Evolutionary conservation across 2,113 vertebrate genomes (phyloP), one percentile per base, ranked within the genome.

Genomic region (Dipodomys stephensi): DNA sequence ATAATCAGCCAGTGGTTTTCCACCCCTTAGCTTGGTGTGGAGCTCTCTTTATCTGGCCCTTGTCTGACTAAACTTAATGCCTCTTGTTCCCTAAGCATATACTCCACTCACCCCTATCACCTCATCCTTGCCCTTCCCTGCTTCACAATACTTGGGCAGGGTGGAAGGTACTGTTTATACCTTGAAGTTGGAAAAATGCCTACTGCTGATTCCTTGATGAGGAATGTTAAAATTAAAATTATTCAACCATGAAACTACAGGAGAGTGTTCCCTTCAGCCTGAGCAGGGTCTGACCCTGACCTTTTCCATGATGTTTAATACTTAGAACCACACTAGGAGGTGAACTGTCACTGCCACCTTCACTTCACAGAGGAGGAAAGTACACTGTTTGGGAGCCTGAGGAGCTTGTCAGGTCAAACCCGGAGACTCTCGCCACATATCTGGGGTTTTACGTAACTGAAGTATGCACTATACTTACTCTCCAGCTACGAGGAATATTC

Each of bases 191-290:
- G 60, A 15, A 53, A 67, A 30, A 49, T 8, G 2, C 62, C 81
- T 87, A 44, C n/a, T 65, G 35, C 20, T 72, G 30, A 71, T 53
- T 28, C 49, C 49, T 60, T 67, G 62, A 28, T 3, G 6, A 83
- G 62, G n/a, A 95, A 25, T 57, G 4, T 74, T 28, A 88, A 83
- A 90, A 68, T n/a, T 28, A 88, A 83, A 87, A 68, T 46, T 25
- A 67, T 28, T 28, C 25, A 80, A 77, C 62, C 30, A 11, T 30
- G 27, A 23, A 76, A n/a, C 22, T 49, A 11, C 53, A 28, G 32
- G 62, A n/a, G 49, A 32, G 46, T 68, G 23, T 22, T 92, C 39
- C 16, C 9, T 67, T 44, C 60, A 46, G 18, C 69, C 84, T 73
- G 44, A 84, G 28, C 7, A 46, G 32, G 30, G 44, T 18, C 76